A percentile compares a stretch with the other conserved stretches of the same genome.
Conservation (phyloP, 1,140 invertebrate species). For the Calephelis virginiensis region DNA sequence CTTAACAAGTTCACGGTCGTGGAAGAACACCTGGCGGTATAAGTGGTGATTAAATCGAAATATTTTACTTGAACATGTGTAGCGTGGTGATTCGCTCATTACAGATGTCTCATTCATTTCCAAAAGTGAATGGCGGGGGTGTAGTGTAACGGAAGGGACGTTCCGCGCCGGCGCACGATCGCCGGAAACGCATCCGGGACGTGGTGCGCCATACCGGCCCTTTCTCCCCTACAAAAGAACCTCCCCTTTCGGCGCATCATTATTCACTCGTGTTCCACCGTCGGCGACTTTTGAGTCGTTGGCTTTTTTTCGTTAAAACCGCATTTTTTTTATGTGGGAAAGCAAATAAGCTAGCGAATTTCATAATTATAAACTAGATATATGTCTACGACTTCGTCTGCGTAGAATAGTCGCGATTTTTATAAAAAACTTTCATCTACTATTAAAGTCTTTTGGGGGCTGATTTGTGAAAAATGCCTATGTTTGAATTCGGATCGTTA, state of each 20-base stretch:
- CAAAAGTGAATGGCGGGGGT: slow-evolving; percentile 52
- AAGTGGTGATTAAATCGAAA: neutral
- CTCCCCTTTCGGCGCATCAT: slow-evolving; percentile 36
- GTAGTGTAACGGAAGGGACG: slow-evolving; percentile 62
- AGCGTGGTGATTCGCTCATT: slow-evolving; percentile 27
- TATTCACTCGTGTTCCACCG: slow-evolving; percentile 16
- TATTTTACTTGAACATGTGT: neutral
- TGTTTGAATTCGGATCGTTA: too few species aligned
- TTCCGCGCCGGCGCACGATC: slow-evolving; percentile 63
- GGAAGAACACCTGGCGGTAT: slow-evolving; percentile 1
- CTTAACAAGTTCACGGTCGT: slow-evolving; percentile 1
- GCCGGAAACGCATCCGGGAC: slow-evolving; percentile 72
- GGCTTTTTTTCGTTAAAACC: neutral
- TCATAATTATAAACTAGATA: too few species aligned
- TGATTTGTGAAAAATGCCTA: too few species aligned
- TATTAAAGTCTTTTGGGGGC: too few species aligned
- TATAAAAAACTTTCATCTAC: too few species aligned
- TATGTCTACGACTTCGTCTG: too few species aligned
- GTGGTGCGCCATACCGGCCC: slow-evolving; percentile 57
- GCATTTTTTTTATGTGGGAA: too few species aligned
- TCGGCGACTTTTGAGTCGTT: neutral
- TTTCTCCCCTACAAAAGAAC: slow-evolving; percentile 40
- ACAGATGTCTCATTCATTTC: slow-evolving; percentile 45
- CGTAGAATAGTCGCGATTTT: too few species aligned
- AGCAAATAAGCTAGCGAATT: too few species aligned